Conservation (phyloP, 2,888 invertebrate species). For the Parnassius apollo region DNA sequence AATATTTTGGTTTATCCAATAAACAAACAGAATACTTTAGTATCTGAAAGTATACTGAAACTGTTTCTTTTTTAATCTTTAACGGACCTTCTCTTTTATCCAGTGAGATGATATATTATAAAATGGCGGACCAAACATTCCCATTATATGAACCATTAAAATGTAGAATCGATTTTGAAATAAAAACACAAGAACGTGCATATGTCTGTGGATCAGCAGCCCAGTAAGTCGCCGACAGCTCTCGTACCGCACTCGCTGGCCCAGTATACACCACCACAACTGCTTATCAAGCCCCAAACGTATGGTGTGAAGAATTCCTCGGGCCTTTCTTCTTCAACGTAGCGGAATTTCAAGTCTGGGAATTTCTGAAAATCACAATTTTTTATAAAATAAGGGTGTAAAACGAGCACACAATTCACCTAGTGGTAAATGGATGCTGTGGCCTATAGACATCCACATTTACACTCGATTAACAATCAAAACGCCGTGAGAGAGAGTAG, state of each 20-base stretch:
- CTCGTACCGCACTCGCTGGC: conserved; percentile 69
- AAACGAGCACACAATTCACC: too few species aligned
- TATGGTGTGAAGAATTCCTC: conserved; percentile 99
- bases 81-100: too few species aligned
- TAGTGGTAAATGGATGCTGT: too few species aligned
- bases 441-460: too few species aligned
- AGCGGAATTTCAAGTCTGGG: conserved; percentile 98
- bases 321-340: conserved; percentile 99
- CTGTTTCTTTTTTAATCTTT: too few species aligned
- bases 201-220: conserved; percentile 45
- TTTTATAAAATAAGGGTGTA: neutral
- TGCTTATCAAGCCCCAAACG: conserved; percentile 95
- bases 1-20: too few species aligned
- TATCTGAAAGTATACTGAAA: too few species aligned
- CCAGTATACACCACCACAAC: conserved; percentile 77
- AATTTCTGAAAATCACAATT: conserved; percentile 87
- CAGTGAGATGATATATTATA: neutral
- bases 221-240: conserved; percentile 55
- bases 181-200: conserved; percentile 8
- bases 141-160: neutral
- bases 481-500: too few species aligned
- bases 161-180: neutral
- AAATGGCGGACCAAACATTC: neutral
- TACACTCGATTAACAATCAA: too few species aligned
- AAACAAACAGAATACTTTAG: too few species aligned